A percentile compares a stretch with the other conserved stretches of the same genome.
Conservation (phyloP, 2,888 invertebrate genomes). For the Macaria liturata region DNA sequence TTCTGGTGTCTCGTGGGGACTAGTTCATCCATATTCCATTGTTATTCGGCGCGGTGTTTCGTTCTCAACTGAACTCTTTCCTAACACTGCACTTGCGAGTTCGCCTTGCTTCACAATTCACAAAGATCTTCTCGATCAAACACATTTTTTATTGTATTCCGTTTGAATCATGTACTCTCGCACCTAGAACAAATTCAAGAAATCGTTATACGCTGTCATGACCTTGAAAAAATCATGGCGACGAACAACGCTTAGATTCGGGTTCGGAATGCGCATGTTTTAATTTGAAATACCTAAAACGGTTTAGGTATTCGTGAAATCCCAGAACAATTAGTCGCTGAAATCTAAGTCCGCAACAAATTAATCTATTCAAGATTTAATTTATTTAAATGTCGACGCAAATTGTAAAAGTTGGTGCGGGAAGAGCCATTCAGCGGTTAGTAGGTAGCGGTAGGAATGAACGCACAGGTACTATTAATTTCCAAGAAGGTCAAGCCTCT, state of each 20-base stretch:
- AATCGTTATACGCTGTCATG: conserved; percentile 54
- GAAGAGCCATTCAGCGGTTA: conserved; percentile 18
- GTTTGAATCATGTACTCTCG: conserved; percentile 57
- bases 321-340: conserved; percentile 10
- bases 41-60: conserved; percentile 63
- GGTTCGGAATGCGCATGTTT: conserved; percentile 65
- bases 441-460: conserved; percentile 12
- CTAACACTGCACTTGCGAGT: conserved; percentile 67
- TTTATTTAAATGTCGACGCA: conserved; percentile 25
- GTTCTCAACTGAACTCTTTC: conserved; percentile 72
- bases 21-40: conserved; percentile 81
- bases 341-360: conserved; percentile 13
- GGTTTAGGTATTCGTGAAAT: conserved; percentile 9
- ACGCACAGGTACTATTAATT: conserved; percentile 20
- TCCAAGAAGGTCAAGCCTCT: conserved; percentile 21
- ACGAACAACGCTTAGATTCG: conserved; percentile 50
- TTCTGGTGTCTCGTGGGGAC: conserved; percentile 49
- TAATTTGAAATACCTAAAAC: conserved; percentile 6
- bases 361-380: conserved; percentile 22
- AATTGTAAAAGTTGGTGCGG: conserved; percentile 24
- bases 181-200: conserved; percentile 61
- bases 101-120: conserved; percentile 65
- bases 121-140: conserved; percentile 66
- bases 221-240: conserved; percentile 42
- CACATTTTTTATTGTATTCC: conserved; percentile 74